Base-by-base conservation (phyloP, 2,797 vertebrate genomes). In the Brachyrhaphis roseni region DNA sequence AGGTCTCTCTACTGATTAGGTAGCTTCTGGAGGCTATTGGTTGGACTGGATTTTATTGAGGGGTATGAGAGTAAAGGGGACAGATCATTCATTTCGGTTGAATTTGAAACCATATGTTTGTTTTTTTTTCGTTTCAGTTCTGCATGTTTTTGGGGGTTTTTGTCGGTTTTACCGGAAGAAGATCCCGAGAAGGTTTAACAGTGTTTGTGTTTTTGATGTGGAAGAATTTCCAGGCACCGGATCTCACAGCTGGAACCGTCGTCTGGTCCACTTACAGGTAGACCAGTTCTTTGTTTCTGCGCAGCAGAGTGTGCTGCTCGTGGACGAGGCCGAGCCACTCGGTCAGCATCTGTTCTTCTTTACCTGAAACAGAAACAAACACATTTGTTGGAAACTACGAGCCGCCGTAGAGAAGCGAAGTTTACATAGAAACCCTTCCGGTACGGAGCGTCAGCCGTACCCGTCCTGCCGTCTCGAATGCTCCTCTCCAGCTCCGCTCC, bases 321-420 rank as follows among this genome's bases (percentile, higher is more conserved):
- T 97, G 96, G 88, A 97, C 94, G 5, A 99, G 96, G 87, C 89
- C 95, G 88, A 99, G 97, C 98, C 97, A 99, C 80, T 97, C 96
- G 59, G 95, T 96, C 75, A 99, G 93, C 91, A 98, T 92, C 79
- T 90, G 89, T 0, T 98, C 97, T 0, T 94, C 93, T 86, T 92
- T 90, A 71, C 96, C 97, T 98, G 92, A 80, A 93, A 93, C 0
- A 15, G 1, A 71, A 81, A 77, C 31, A 10, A 0, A n/a, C 51
- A 6, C 8, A 51, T 36, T 18, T 43, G 28, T 43, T 0, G 76
- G 0, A 28, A 26, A 46, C 2, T 36, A 34, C 8, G 45, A 70
- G 26, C 46, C 45, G 39, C 26, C 75, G 11, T 2, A 12, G 3
- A 46, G 41, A 6, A 80, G 70, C 26, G 8, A 45, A 2, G 64